phyloP scores from a whole-genome alignment of 1,140 invertebrate species.

The Lucilia cuprina region DNA sequence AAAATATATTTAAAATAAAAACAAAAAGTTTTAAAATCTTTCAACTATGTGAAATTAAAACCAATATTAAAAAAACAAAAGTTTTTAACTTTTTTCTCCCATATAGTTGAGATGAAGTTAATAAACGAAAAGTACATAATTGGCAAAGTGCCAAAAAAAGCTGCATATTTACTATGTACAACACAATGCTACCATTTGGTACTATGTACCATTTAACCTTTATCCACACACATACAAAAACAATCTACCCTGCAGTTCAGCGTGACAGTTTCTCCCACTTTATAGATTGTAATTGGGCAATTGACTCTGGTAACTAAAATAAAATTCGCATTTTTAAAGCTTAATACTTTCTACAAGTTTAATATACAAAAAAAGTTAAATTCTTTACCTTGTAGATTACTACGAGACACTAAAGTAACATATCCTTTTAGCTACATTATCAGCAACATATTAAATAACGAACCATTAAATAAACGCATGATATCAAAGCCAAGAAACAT shows the following conservation, averaged over 20 bases:
- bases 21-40: neutral
- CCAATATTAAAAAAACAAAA: neutral
- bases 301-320: no score
- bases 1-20: neutral
- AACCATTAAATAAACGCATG: no score
- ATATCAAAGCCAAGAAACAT: no score
- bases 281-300: no score
- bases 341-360: no score
- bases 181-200: neutral
- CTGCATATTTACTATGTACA: neutral
- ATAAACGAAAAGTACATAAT: conserved; percentile 9
- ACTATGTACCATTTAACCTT: neutral
- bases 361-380: no score
- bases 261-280: no score
- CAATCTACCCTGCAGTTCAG: neutral
- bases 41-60: neutral
- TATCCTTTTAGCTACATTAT: no score
- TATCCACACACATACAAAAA: neutral
- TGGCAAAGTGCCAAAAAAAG: conserved; percentile 23
- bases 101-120: conserved; percentile 19
- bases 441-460: no score
- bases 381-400: no score
- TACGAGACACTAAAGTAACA: no score
- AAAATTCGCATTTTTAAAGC: no score
- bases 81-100: neutral